A percentile compares a stretch with the other conserved stretches of the same genome.
These are phyloP conservation scores for Aulostomus chinensis DNA, from an alignment of 2,797 vertebrate species.

Conservation along the genomic window DNA sequence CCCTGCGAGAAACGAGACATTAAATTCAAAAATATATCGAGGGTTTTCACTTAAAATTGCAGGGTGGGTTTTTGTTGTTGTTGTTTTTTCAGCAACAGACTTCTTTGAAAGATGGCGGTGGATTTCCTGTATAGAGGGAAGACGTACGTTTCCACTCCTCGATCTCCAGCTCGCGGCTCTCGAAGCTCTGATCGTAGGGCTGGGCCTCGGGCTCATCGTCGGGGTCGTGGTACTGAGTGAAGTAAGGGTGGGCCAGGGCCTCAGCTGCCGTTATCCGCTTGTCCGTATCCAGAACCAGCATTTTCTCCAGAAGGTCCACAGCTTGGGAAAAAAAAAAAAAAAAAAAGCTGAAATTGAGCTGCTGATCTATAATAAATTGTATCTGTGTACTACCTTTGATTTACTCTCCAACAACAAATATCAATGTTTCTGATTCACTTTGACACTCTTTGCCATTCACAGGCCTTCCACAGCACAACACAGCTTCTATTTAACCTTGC, in stretches of 20 bases:
- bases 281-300: slow-evolving; percentile 97
- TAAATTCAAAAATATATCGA: background rate
- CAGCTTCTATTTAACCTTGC: background rate
- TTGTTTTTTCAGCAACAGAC: background rate
- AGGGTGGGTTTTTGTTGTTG: background rate
- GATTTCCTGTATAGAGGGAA: background rate
- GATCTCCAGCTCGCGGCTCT: slow-evolving; percentile 94
- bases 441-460: background rate
- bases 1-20: slow-evolving; percentile 71
- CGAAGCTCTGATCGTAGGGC: slow-evolving; percentile 97
- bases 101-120: no score
- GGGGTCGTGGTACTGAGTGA: slow-evolving; percentile 94
- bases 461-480: background rate
- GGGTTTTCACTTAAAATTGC: no score
- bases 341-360: background rate
- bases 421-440: no score
- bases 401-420: no score
- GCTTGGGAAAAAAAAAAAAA: slow-evolving; percentile 70
- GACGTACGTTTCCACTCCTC: slow-evolving; percentile 97
- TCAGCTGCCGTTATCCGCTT: slow-evolving; percentile 94
- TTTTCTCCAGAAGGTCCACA: slow-evolving; percentile 97
- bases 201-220: slow-evolving; percentile 96
- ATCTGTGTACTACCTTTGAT: no score
- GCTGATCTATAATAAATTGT: no score
- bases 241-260: slow-evolving; percentile 92